phyloP scores from a whole-genome alignment of 2,888 invertebrate genomes.

The Achlya flavicornis region DNA sequence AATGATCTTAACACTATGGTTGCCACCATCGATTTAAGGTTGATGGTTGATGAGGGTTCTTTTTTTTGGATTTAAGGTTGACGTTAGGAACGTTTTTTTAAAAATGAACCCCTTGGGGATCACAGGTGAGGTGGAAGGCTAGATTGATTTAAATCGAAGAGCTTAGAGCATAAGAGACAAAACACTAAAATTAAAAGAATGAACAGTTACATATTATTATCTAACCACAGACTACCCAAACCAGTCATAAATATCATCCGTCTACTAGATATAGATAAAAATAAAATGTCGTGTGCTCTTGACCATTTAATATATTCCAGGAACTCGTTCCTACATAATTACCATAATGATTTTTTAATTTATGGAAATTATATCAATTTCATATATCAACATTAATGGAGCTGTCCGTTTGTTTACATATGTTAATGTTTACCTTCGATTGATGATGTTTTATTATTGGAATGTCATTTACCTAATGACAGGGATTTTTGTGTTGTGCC shows the following conservation, averaged over 20 bases:
- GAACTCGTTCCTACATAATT: constrained; percentile 5
- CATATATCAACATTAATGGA: constrained; percentile 7
- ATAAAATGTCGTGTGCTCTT: constrained; percentile 3
- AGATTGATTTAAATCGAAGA: too few relatives aligned
- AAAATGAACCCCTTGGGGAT: too few relatives aligned
- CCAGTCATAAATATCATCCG: background rate
- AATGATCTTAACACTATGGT: too few relatives aligned
- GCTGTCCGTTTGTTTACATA: background rate
- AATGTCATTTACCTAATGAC: background rate
- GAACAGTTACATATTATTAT: background rate
- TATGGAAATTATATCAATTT: constrained; percentile 3
- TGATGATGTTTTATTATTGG: background rate
- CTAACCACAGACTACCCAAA: too few relatives aligned
- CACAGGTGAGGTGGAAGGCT: too few relatives aligned
- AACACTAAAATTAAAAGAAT: too few relatives aligned
- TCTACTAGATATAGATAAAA: background rate
- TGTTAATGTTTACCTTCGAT: background rate
- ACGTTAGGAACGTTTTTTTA: too few relatives aligned
- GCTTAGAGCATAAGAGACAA: too few relatives aligned
- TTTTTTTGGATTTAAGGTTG: too few relatives aligned
- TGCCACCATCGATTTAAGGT: too few relatives aligned
- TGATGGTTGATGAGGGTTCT: too few relatives aligned
- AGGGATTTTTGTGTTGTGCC: background rate
- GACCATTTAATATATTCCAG: constrained; percentile 11
- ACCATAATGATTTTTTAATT: background rate